Evolutionary conservation across 2,113 vertebrate genomes (phyloP).

Genomic region (Dermatemys mawii): DNA sequence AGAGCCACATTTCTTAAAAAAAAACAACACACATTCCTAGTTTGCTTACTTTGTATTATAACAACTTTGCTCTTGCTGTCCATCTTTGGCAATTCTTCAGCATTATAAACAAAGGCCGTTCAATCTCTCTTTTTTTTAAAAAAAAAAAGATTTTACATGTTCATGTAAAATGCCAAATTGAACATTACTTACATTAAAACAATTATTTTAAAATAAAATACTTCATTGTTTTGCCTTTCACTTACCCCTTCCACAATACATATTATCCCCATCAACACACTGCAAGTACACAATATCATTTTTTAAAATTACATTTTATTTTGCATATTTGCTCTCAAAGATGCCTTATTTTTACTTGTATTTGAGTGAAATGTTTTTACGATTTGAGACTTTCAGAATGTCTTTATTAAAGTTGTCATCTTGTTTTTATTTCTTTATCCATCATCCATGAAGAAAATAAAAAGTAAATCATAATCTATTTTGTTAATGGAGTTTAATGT

Average conservation of each 20-base stretch:
- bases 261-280: background rate
- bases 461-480: conserved; percentile 50
- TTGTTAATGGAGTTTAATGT: conserved; percentile 37
- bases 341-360: background rate
- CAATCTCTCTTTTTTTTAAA: background rate
- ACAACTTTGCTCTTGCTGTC: background rate
- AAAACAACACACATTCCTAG: background rate
- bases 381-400: conserved; percentile 19
- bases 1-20: background rate
- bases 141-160: background rate
- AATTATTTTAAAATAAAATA: background rate
- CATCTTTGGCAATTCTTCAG: background rate
- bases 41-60: background rate
- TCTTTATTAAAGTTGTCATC: conserved; percentile 23
- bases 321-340: background rate
- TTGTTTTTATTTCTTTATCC: conserved; percentile 53
- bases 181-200: background rate
- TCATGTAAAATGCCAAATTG: background rate
- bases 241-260: background rate
- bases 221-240: conserved; percentile 1
- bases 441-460: conserved; percentile 51
- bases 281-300: background rate
- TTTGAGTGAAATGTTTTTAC: conserved; percentile 35
- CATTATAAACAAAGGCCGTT: background rate
- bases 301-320: conserved; percentile 9